phyloP scores from a whole-genome alignment of 2,113 vertebrate genomes.

The Daboia siamensis region DNA sequence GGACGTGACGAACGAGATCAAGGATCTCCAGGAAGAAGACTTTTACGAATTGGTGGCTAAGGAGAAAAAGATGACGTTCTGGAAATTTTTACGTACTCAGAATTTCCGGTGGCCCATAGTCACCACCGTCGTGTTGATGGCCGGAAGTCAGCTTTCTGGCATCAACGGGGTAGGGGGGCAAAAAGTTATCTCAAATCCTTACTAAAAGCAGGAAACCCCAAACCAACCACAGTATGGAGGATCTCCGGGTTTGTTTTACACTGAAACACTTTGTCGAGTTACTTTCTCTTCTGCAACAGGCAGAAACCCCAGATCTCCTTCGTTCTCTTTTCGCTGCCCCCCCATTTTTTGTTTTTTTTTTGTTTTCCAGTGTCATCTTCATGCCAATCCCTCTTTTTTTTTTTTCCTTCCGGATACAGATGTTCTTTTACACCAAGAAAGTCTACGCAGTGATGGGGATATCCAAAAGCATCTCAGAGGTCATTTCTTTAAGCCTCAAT shows the following conservation, averaged over 20 bases:
- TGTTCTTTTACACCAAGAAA: slow-evolving; percentile 87
- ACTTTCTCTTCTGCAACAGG: background rate
- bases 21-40: slow-evolving; percentile 82
- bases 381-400: background rate
- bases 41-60: slow-evolving; percentile 68
- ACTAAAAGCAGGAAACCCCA: background rate
- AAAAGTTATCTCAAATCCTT: background rate
- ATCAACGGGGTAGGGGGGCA: slow-evolving; percentile 77
- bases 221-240: background rate
- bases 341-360: too few relatives aligned
- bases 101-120: slow-evolving; percentile 85
- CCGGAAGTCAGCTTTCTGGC: slow-evolving; percentile 90
- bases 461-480: slow-evolving; percentile 64
- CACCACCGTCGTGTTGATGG: slow-evolving; percentile 80
- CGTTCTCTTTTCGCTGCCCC: background rate
- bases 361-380: background rate
- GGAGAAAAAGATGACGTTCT: slow-evolving; percentile 73
- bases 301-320: background rate
- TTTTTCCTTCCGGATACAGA: slow-evolving; percentile 62
- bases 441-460: slow-evolving; percentile 81
- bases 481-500: slow-evolving; percentile 60
- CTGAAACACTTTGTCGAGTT: background rate
- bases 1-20: slow-evolving; percentile 75
- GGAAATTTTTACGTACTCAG: slow-evolving; percentile 71
- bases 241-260: background rate